Evolutionary conservation across 2,888 invertebrate genomes (phyloP).

Genomic region (Tanytarsus gracilentus): DNA sequence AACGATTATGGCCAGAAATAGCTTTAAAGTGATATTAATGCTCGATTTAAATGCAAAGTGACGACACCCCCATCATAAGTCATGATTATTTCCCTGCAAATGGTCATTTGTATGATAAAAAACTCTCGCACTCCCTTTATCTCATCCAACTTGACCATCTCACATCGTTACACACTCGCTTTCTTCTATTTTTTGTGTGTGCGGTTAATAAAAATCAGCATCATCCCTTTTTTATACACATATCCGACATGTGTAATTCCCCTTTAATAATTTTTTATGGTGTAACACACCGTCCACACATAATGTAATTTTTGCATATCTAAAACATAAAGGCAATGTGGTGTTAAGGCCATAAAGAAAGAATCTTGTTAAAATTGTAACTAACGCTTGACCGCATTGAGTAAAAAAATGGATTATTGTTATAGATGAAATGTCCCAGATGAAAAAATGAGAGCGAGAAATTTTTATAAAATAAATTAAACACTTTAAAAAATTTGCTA

Average conservation of each 20-base stretch:
- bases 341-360: constrained; percentile 20
- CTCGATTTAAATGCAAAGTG: not conserved
- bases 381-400: not conserved
- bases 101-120: not conserved
- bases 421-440: not conserved
- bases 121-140: constrained; percentile 14
- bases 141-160: constrained; percentile 25
- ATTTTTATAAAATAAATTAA: no score
- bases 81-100: constrained; percentile 25
- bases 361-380: constrained; percentile 3
- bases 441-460: not conserved
- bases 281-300: constrained; percentile 24
- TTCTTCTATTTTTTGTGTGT: no score
- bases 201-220: constrained; percentile 19
- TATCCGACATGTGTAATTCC: not conserved
- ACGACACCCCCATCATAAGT: constrained; percentile 20
- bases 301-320: constrained; percentile 27
- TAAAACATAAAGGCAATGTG: constrained; percentile 21
- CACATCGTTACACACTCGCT: constrained; percentile 20
- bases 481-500: no score
- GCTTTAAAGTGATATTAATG: no score
- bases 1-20: no score
- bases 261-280: not conserved
- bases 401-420: not conserved
- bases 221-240: constrained; percentile 13